Base-by-base conservation (phyloP, 1,140 invertebrate species). In the Dendroctonus ponderosae region DNA sequence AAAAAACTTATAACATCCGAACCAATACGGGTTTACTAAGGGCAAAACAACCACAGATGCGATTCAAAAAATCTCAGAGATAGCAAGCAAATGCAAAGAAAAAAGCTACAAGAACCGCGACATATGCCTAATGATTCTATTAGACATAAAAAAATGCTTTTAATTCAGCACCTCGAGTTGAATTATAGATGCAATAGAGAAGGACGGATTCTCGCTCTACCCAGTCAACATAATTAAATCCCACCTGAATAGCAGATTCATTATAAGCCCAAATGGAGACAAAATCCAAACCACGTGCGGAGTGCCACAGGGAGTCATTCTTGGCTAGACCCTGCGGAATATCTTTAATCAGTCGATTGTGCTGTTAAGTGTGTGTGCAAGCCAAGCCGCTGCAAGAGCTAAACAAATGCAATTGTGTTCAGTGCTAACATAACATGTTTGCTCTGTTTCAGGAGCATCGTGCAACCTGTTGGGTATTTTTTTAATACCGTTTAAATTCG, bases 281-380 rank as follows among this genome's bases (percentile, higher is more conserved):
- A 12, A 9, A 9, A 5, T 43, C 2, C 42, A 62, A 40, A 62
- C 56, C 9, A 49, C 26, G n/a, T 26, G 70, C 5, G 54, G 54
- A 42, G 71, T 74, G 0, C 77, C 77, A 3, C 75, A 80, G 52
- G 76, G 76, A 0, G 75, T 71, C 3, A 65, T 77, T 4, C 58
- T 77, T 0, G 75, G 76, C 2, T 76, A 75, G 0, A 70, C 71
- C 9, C 61, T 79, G 0, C 78, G 77, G 76, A 78, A 77, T 46
- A 48, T 71, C 3, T 38, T 68, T 0, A 78, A 78, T 39, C 74
- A 79, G 44, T 66, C 51, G 5, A 37, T 78, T 0, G 63, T 79
- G 7, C 37, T 65, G 1, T 12, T 75, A n/a, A n/a, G n/a, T n/a
- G n/a, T n/a, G n/a, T n/a, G n/a, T n/a, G n/a, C n/a, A n/a, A n/a